Percentiles rank a stretch among this genome's conserved stretches.
These are phyloP conservation scores for Pseudomugil gertrudae DNA, from an alignment of 2,797 vertebrate species.

Conservation along the genomic window DNA sequence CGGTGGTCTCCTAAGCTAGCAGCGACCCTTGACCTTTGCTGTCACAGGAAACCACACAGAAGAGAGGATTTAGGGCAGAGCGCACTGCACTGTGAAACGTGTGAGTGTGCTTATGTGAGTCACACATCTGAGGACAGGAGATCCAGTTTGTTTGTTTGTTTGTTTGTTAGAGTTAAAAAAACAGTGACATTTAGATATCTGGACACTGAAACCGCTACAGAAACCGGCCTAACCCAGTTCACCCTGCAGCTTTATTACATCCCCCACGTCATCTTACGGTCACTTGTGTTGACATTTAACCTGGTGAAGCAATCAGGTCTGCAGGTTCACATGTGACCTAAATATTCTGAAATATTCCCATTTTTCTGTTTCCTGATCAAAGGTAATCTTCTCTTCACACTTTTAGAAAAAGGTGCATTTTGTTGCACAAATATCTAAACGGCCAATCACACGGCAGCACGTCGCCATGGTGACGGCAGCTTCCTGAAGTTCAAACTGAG, in stretches of 20 bases:
- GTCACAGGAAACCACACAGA: slow-evolving; percentile 49
- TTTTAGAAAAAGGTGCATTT: no score
- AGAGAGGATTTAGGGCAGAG: slow-evolving; percentile 51
- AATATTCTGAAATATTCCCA: no score
- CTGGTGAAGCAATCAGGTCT: no score
- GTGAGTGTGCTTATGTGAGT: slow-evolving; percentile 33
- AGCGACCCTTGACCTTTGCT: slow-evolving; percentile 55
- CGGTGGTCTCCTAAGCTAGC: slow-evolving; percentile 36
- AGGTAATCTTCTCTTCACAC: no score
- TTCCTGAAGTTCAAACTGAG: no score
- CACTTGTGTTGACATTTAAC: not conserved
- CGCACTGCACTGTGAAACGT: slow-evolving; percentile 42
- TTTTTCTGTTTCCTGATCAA: no score
- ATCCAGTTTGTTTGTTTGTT: slow-evolving; percentile 1
- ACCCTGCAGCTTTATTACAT: not conserved
- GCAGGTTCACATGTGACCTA: no score
- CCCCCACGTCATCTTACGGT: not conserved
- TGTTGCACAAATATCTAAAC: no score
- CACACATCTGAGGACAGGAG: slow-evolving; percentile 19
- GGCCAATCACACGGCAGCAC: no score
- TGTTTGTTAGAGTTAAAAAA: slow-evolving; percentile 42
- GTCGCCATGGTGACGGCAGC: no score
- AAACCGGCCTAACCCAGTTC: slow-evolving; percentile 4
- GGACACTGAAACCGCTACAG: slow-evolving; percentile 30
- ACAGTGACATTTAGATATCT: slow-evolving; percentile 37